A percentile compares a stretch with the other conserved stretches of the same genome.
Evolutionary conservation across 2,797 vertebrate genomes (phyloP).

Genomic region (Sebastiscus albofasciatus): DNA sequence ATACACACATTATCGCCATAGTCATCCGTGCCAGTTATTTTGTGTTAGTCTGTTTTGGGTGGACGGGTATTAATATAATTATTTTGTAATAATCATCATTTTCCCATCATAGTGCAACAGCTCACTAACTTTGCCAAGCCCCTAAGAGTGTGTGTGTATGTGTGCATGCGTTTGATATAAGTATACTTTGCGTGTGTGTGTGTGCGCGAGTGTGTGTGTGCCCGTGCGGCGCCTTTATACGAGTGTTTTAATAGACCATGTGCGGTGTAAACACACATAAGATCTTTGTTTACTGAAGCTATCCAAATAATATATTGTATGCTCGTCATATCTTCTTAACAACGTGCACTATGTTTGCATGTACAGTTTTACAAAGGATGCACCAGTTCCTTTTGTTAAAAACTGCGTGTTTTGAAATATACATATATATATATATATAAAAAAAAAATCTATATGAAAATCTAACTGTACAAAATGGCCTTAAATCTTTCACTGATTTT

Average conservation of each 20-base stretch:
- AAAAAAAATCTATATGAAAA: conserved; percentile 67
- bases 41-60: not conserved
- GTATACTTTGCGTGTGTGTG: not conserved
- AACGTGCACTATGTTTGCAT: conserved; percentile 91
- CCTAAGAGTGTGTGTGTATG: conserved; percentile 3
- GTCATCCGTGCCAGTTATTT: not conserved
- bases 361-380: conserved; percentile 94
- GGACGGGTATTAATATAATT: not conserved
- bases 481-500: conserved; percentile 97
- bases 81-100: not conserved
- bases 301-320: conserved; percentile 88
- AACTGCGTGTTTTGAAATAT: conserved; percentile 81
- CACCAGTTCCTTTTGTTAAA: conserved; percentile 83
- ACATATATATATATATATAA: conserved; percentile 18
- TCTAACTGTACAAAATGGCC: conserved; percentile 93
- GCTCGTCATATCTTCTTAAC: conserved; percentile 89
- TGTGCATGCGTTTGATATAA: conserved; percentile 37
- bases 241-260: conserved; percentile 77
- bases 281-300: conserved; percentile 89
- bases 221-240: conserved; percentile 44
- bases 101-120: not conserved
- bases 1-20: not conserved
- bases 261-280: conserved; percentile 85
- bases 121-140: conserved; percentile 20
- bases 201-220: conserved; percentile 6